Percentiles rank a stretch among this genome's conserved stretches.
Evolutionary conservation across 2,113 vertebrate species (phyloP).

Genomic region (Amphiprion percula): DNA sequence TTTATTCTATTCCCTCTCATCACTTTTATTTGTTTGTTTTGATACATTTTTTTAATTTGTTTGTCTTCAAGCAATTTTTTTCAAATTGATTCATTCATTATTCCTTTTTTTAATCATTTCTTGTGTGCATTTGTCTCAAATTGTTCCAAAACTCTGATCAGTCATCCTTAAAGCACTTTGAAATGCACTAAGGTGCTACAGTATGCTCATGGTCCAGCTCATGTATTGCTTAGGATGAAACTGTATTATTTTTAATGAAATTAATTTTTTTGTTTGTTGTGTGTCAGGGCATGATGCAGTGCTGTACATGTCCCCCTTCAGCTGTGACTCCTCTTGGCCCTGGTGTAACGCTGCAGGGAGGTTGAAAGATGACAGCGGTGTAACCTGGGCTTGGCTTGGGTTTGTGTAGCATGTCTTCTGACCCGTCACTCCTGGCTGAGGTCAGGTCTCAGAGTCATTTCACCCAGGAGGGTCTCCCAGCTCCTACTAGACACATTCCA

Average conservation of each 20-base stretch:
- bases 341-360: neutral
- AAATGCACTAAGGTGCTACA: too few relatives aligned
- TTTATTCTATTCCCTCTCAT: too few relatives aligned
- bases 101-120: neutral
- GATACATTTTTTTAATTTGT: too few relatives aligned
- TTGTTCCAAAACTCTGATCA: neutral
- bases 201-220: too few relatives aligned
- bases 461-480: constrained; percentile 52
- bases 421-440: constrained; percentile 17
- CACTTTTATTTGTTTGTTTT: too few relatives aligned
- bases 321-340: neutral
- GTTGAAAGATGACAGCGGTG: constrained; percentile 34
- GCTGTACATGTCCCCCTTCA: neutral
- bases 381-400: constrained; percentile 11
- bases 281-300: neutral
- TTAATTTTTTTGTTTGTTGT: neutral
- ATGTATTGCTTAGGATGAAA: too few relatives aligned
- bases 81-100: too few relatives aligned
- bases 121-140: too few relatives aligned
- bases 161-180: neutral
- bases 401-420: constrained; percentile 9
- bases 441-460: constrained; percentile 62
- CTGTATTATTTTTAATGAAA: too few relatives aligned
- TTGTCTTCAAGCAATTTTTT: too few relatives aligned
- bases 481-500: constrained; percentile 36